Evolutionary conservation across 2,113 vertebrate species (phyloP), one percentile per base, ranked within the genome.

Genomic region (Haplochromis vanheusdeni): DNA sequence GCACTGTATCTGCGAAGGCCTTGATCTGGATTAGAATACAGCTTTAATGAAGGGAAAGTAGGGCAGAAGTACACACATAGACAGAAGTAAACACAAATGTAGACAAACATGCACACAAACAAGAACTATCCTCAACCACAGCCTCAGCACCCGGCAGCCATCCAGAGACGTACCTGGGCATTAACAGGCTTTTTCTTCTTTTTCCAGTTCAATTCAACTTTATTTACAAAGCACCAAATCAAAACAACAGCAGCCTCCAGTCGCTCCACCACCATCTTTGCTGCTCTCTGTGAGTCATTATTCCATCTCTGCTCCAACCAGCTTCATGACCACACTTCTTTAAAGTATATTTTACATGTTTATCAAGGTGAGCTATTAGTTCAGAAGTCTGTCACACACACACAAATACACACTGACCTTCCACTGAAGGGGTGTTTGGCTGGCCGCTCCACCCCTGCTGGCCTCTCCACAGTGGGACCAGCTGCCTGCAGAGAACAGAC

Each of bases 1-100:
- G 86, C 82, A 87, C 94, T 94, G 91, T 90, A 92, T 93, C 91
- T 95, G 93, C 91, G 73, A 87, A 89, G 88, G 94, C 96, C 96
- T 96, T 96, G 95, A 96, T 96, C 92, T 94, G 89, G 85, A 94
- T 94, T 86, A 88, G 82, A 89, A 91, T 82, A 40, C 86, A 73
- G 88, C 28, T 91, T 94, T 95, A 95, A 96, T 95, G 91, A 95
- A 90, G 87, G 79, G 70, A 90, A 94, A 94, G 88, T 93, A 87
- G 92, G 91, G 87, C 90, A 94, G 84, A 91, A 79, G 89, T 86
- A 89, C 58, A 70, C 55, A 89, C 28, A 79, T 12, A 80, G 87
- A 85, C 82, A 91, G 87, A 80, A 86, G 47, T 7, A 82, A 88
- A 91, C 83, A 90, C 26, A 35, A 81, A 89, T 40, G 47, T 28